Evolutionary conservation across 2,888 invertebrate species (phyloP).

Genomic region (Polyommatus iphigenia): DNA sequence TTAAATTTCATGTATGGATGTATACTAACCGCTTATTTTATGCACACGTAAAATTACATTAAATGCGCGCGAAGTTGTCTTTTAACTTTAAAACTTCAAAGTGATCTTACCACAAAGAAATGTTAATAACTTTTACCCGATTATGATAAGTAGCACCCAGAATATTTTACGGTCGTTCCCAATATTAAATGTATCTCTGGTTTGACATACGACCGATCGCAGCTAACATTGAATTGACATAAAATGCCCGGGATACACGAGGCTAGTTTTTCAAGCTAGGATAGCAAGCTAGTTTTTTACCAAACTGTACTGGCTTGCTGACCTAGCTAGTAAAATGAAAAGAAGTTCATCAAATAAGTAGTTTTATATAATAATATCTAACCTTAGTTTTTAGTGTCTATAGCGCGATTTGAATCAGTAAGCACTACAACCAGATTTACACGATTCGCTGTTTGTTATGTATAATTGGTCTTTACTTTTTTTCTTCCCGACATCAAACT

Average conservation of each 20-base stretch:
- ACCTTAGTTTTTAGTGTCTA: neutral
- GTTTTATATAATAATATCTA: no score
- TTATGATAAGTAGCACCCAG: neutral
- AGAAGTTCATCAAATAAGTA: no score
- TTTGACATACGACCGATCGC: no score
- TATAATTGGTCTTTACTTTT: neutral
- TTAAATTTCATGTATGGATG: conserved; percentile 36
- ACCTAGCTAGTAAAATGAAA: no score
- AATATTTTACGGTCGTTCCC: no score
- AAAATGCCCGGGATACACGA: no score
- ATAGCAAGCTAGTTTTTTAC: no score
- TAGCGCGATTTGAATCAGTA: neutral
- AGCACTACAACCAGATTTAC: neutral
- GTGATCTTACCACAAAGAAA: neutral
- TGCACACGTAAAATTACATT: conserved; percentile 41
- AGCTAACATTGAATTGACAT: no score
- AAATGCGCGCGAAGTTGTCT: conserved; percentile 35
- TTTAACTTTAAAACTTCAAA: no score
- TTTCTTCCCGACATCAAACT: neutral
- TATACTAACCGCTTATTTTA: conserved; percentile 38
- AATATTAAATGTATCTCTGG: no score
- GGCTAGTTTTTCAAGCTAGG: no score
- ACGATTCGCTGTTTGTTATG: neutral
- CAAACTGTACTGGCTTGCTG: no score
- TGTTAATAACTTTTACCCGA: neutral